phyloP scores from a whole-genome alignment of 2,113 vertebrate species.

The Orycteropus afer region DNA sequence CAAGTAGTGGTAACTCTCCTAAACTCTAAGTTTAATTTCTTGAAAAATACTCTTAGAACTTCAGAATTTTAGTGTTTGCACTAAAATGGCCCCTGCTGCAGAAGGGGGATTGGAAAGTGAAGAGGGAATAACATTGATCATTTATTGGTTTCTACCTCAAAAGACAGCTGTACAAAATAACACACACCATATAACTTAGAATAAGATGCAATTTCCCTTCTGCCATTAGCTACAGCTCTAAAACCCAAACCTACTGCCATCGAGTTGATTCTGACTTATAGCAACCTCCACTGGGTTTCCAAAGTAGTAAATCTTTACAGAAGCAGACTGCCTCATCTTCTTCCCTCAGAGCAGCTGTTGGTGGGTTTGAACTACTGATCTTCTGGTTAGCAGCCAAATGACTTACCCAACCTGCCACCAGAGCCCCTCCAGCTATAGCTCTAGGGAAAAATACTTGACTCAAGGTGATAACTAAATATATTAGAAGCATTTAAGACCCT shows the following conservation, averaged over 20 bases:
- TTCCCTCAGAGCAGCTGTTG: no score
- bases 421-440: neutral
- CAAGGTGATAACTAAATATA: neutral
- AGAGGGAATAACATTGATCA: neutral
- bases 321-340: no score
- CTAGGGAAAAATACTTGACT: neutral
- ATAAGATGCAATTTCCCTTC: neutral
- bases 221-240: neutral
- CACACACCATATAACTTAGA: neutral
- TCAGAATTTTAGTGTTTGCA: conserved; percentile 1
- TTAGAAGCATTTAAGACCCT: neutral
- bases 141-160: conserved; percentile 15
- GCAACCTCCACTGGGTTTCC: no score
- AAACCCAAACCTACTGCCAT: no score
- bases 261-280: no score
- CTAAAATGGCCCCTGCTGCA: neutral
- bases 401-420: no score
- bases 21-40: neutral
- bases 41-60: neutral
- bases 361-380: no score
- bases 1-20: neutral
- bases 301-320: no score
- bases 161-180: neutral
- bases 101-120: neutral
- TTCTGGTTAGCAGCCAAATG: no score